phyloP scores from a whole-genome alignment of 2,113 vertebrate genomes.

The Catagonus wagneri region DNA sequence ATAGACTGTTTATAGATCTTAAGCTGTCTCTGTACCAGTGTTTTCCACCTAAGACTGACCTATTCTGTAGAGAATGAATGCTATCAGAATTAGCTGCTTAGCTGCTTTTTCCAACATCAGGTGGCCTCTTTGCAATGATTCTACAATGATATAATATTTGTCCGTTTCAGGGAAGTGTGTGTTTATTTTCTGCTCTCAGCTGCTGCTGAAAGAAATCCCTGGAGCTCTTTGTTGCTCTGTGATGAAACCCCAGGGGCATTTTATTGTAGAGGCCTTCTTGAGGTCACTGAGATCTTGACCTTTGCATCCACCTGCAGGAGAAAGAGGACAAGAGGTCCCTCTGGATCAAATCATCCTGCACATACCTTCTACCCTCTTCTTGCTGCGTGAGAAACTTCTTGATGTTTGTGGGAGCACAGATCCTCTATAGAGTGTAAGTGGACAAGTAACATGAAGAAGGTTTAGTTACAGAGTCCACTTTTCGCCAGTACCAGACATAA shows the following conservation, averaged over 20 bases:
- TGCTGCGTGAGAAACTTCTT: background rate
- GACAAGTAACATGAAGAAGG: background rate
- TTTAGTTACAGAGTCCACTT: background rate
- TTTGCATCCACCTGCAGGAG: background rate
- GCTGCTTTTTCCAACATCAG: background rate
- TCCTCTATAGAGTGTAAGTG: background rate
- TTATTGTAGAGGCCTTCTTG: background rate
- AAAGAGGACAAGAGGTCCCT: background rate
- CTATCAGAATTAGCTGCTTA: background rate
- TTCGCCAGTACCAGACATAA: background rate
- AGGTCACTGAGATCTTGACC: conserved; percentile 27
- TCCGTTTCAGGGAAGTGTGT: conserved; percentile 4
- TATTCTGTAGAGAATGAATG: background rate
- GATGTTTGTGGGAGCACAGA: background rate
- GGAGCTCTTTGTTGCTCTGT: background rate
- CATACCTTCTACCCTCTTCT: background rate
- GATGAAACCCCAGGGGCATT: background rate
- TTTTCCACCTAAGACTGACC: background rate
- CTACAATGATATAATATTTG: background rate
- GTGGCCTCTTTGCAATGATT: background rate
- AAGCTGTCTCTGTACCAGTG: background rate
- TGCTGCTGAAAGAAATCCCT: background rate
- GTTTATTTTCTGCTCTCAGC: background rate
- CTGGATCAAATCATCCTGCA: background rate
- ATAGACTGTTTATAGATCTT: background rate